A percentile compares a stretch with the other conserved stretches of the same genome.
Evolutionary conservation across 1,140 invertebrate genomes (phyloP).

Genomic region (Lycorma delicatula): DNA sequence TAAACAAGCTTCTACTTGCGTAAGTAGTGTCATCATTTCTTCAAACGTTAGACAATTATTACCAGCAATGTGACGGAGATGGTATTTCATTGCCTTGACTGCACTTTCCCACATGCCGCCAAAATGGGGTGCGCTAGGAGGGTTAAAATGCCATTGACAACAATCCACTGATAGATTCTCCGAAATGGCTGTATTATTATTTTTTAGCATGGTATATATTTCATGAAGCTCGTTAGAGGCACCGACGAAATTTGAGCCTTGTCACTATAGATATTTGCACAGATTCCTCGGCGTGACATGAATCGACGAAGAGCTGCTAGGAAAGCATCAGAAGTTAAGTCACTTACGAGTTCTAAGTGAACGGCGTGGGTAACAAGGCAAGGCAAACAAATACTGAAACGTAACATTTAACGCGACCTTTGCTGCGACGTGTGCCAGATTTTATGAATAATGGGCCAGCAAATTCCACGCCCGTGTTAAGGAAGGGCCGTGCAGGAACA

Average conservation of each 20-base stretch:
- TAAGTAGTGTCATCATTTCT: too few relatives aligned
- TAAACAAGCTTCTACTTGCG: too few relatives aligned
- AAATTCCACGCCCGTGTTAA: constrained; percentile 36
- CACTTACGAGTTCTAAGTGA: constrained; percentile 38
- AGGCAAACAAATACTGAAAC: constrained; percentile 40
- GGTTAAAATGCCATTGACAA: too few relatives aligned
- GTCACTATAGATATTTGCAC: constrained; percentile 33
- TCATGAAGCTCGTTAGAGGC: constrained; percentile 17
- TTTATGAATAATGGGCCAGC: constrained; percentile 37
- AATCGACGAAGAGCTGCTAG: constrained; percentile 37
- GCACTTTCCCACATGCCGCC: too few relatives aligned
- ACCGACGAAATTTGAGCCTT: constrained; percentile 37
- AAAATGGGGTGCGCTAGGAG: too few relatives aligned
- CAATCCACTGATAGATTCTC: constrained; percentile 4
- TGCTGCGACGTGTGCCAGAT: constrained; percentile 22
- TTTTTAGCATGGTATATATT: background rate
- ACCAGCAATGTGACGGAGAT: too few relatives aligned
- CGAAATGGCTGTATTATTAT: background rate
- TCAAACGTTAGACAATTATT: too few relatives aligned
- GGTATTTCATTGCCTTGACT: too few relatives aligned
- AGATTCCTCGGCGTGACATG: constrained; percentile 33
- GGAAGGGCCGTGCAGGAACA: constrained; percentile 28
- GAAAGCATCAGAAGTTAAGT: constrained; percentile 37
- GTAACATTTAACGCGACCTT: constrained; percentile 34
- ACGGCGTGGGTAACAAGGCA: constrained; percentile 35